Conservation (phyloP, 2,888 invertebrate species). For the Tachina grossa region DNA sequence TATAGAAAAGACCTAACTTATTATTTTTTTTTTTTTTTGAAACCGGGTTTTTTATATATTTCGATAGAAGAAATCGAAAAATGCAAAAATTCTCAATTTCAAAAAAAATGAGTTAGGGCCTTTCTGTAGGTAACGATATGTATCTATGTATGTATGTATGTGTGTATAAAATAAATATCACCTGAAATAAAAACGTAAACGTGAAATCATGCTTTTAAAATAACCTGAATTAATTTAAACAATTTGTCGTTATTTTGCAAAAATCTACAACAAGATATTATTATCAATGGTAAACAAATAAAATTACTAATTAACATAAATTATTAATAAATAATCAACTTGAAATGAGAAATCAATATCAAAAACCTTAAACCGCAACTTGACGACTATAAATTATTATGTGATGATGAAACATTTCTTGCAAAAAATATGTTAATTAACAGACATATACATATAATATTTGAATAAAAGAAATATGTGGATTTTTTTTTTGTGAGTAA, state of each 20-base stretch:
- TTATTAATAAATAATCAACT: constrained; percentile 62
- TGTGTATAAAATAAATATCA: neutral
- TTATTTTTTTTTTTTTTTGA: too few relatives aligned
- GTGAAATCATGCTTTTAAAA: constrained; percentile 44
- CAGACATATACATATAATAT: neutral
- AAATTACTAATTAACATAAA: constrained; percentile 61
- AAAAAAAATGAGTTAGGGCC: too few relatives aligned
- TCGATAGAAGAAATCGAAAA: too few relatives aligned
- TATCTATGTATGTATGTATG: too few relatives aligned
- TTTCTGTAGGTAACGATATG: too few relatives aligned
- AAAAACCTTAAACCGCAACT: constrained; percentile 55
- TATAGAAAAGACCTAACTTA: too few relatives aligned
- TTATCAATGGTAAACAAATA: constrained; percentile 49
- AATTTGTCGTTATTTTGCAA: constrained; percentile 34
- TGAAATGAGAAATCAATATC: constrained; percentile 52
- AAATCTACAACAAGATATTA: neutral
- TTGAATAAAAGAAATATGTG: constrained; percentile 13
- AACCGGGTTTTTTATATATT: too few relatives aligned
- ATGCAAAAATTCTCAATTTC: too few relatives aligned
- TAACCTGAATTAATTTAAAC: constrained; percentile 44
- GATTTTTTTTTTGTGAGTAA: neutral
- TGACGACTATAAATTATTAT: constrained; percentile 48
- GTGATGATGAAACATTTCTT: constrained; percentile 18
- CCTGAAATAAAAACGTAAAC: constrained; percentile 21
- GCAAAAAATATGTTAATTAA: constrained; percentile 23